Base-by-base conservation (phyloP, 1,140 invertebrate genomes). In the Drosophila bocki region DNA sequence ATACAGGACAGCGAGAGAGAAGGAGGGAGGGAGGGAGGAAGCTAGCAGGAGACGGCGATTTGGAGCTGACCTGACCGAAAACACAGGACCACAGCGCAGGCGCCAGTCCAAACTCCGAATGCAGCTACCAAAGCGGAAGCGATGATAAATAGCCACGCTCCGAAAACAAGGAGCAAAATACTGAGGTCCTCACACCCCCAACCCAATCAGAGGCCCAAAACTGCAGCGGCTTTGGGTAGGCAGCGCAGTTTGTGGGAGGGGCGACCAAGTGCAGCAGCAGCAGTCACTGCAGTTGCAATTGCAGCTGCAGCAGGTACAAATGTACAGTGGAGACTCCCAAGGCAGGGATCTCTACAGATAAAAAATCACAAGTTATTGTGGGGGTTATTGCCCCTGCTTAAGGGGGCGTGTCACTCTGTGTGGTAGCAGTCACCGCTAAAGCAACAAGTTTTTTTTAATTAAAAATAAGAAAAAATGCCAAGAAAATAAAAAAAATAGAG, bases 221-320 rank as follows among this genome's bases (percentile, higher is more conserved):
- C 41, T 57, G 69, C 70, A 54, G 33, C 57, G 37, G 57, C 51
- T 13, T 19, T 53, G 44, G 69, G 41, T 22, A 22, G 13, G 45
- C 61, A 57, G 78, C 64, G 78, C 71, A 76, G 56, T 17, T 44
- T 33, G 82, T 85, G 70, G 78, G 78, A 86, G 82, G 75, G 82
- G 82, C 82, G 5, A 56, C 13, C 19, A 78, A 67, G 17, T 22
- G 32, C 67, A 44, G 22, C 44, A 19, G 53, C 51, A 37, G 51
- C 47, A 41, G 8, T 29, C 26, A 32, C 32, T 60, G 53, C 37
- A 37, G 44, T 33, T 41, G 53, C 45, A 39, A 37, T n/a, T 33
- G 42, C 58, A 15, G 29, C 44, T 56, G n/a, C 45, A 62, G 51
- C 70, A 48, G 41, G 45, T 48, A 74, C 45, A 59, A 45, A 45